These are phyloP conservation scores for Cheirogaleus medius DNA, from an alignment of 2,113 vertebrate genomes.

Conservation along the genomic window DNA sequence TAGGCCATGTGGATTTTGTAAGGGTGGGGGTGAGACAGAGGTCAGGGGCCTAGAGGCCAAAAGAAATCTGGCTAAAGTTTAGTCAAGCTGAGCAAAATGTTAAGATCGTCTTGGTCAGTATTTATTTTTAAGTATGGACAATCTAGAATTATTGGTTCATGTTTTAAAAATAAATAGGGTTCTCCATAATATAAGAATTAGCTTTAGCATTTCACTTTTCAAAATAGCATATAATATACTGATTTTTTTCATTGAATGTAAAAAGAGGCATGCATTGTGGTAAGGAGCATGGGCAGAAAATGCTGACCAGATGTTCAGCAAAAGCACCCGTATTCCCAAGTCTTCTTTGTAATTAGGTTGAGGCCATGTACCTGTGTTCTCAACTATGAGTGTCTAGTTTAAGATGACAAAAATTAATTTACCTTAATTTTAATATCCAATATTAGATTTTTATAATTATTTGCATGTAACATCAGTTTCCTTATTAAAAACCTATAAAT, in stretches of 20 bases:
- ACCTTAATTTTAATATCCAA: not conserved
- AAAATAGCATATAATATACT: not conserved
- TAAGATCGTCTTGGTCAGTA: not conserved
- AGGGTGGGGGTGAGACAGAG: not conserved
- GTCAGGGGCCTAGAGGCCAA: not conserved
- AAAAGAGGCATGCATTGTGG: not conserved
- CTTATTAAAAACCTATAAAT: not conserved
- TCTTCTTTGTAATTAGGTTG: not conserved
- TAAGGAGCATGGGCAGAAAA: not conserved
- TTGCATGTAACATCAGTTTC: not conserved
- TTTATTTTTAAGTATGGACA: not conserved
- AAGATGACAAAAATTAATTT: not conserved
- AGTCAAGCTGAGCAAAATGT: not conserved
- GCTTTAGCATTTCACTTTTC: not conserved
- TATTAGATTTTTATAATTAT: not conserved
- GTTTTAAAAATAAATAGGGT: not conserved
- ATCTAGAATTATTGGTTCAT: not conserved
- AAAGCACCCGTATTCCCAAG: not conserved
- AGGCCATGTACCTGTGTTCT: not conserved
- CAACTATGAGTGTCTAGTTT: not conserved
- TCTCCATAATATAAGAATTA: not conserved
- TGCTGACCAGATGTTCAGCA: not conserved
- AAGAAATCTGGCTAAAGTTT: not conserved
- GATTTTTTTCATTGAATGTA: not conserved
- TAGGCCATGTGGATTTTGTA: not conserved